Evolutionary conservation across 2,797 vertebrate genomes (phyloP).

Genomic region (Rallus crepitans): DNA sequence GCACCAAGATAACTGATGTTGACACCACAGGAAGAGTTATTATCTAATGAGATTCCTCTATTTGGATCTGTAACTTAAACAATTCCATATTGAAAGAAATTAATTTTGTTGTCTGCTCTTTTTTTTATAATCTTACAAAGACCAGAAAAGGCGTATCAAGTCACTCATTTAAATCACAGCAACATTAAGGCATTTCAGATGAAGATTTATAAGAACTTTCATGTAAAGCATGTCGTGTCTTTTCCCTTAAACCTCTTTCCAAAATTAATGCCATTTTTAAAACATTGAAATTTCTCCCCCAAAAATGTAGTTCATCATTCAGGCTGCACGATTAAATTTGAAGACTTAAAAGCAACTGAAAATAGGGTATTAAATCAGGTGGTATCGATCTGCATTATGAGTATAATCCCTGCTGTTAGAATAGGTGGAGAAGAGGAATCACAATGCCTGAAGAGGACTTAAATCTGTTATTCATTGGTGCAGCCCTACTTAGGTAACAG

Average conservation of each 20-base stretch:
- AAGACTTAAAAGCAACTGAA: background rate
- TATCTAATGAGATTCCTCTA: background rate
- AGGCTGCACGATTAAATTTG: background rate
- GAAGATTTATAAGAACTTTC: background rate
- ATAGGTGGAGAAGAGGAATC: background rate
- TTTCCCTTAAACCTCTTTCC: background rate
- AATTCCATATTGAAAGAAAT: background rate
- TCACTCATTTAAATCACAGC: background rate
- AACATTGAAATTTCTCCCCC: background rate
- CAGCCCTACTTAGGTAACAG: background rate
- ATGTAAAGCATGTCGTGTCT: background rate
- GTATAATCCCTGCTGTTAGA: background rate
- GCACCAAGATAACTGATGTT: background rate
- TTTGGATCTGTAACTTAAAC: background rate
- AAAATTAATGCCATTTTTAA: rapidly evolving
- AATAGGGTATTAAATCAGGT: background rate
- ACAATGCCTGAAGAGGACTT: background rate
- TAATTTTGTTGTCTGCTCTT: background rate
- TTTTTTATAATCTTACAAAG: background rate
- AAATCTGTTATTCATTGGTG: background rate
- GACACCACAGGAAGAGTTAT: slow-evolving; percentile 28
- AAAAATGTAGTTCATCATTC: background rate
- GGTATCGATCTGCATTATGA: background rate
- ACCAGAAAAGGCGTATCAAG: background rate
- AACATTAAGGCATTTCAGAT: background rate